phyloP scores from a whole-genome alignment of 2,113 vertebrate genomes.

The Pteronura brasiliensis region DNA sequence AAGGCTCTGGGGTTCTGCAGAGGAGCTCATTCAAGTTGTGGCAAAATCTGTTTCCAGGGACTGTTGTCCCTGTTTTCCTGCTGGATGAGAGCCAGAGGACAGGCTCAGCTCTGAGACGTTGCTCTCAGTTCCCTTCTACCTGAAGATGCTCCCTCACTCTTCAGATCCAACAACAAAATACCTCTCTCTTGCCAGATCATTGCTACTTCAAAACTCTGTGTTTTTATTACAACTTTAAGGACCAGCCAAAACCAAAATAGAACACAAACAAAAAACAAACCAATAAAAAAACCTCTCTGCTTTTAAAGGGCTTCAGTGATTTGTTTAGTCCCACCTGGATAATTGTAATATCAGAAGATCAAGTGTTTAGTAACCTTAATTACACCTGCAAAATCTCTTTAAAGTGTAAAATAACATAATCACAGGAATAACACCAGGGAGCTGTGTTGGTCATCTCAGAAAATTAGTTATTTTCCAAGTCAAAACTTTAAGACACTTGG shows the following conservation, averaged over 20 bases:
- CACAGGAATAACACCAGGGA: background rate
- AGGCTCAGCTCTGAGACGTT: background rate
- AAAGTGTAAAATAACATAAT: background rate
- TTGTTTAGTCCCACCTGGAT: background rate
- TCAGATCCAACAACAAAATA: background rate
- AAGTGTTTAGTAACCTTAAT: background rate
- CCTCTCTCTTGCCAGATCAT: background rate
- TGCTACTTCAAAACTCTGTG: background rate
- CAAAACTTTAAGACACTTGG: background rate
- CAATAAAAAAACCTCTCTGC: background rate
- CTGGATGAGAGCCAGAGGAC: fast-evolving
- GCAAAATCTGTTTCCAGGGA: background rate
- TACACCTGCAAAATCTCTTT: background rate
- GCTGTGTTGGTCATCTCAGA: background rate
- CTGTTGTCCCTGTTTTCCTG: too few species aligned
- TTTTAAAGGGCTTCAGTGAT: background rate
- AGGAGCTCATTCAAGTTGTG: background rate
- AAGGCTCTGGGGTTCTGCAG: background rate
- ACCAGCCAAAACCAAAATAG: background rate
- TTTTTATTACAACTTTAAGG: background rate
- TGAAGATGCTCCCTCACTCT: background rate
- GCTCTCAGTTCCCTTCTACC: fast-evolving
- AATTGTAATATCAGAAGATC: background rate
- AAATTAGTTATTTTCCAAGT: background rate
- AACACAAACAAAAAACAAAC: background rate